Evolutionary conservation across 2,113 vertebrate genomes (phyloP).

Genomic region (Casuarius casuarius): DNA sequence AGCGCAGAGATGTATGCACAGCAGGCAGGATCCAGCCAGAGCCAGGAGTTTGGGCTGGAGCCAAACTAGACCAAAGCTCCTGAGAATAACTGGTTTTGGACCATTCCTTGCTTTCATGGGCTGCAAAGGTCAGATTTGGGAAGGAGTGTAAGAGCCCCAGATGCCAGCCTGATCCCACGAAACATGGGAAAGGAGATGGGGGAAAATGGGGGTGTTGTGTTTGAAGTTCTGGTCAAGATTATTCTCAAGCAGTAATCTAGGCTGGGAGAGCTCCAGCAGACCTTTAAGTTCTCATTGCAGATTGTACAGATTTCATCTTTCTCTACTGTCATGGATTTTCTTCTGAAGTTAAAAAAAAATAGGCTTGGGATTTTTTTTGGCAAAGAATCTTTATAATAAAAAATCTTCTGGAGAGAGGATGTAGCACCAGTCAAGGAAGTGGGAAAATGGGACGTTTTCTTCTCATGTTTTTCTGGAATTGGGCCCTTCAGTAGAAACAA

Average conservation of each 20-base stretch:
- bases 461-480: not conserved
- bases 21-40: not conserved
- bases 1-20: not conserved
- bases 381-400: not conserved
- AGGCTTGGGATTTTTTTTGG: not conserved
- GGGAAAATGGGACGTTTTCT: not conserved
- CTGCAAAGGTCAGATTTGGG: not conserved
- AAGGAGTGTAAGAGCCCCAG: not conserved
- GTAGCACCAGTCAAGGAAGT: not conserved
- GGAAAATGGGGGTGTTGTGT: not conserved
- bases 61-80: not conserved
- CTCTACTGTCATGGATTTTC: not conserved
- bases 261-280: not conserved
- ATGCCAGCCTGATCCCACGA: not conserved
- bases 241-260: not conserved
- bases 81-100: not conserved
- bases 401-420: not conserved
- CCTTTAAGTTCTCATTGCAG: not conserved
- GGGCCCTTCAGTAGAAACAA: not conserved
- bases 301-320: not conserved
- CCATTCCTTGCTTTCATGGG: not conserved
- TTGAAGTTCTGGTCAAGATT: not conserved
- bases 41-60: not conserved
- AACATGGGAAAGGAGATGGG: not conserved
- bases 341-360: not conserved